Base-by-base conservation (phyloP, 1,140 invertebrate species). In the Cotesia glomerata region DNA sequence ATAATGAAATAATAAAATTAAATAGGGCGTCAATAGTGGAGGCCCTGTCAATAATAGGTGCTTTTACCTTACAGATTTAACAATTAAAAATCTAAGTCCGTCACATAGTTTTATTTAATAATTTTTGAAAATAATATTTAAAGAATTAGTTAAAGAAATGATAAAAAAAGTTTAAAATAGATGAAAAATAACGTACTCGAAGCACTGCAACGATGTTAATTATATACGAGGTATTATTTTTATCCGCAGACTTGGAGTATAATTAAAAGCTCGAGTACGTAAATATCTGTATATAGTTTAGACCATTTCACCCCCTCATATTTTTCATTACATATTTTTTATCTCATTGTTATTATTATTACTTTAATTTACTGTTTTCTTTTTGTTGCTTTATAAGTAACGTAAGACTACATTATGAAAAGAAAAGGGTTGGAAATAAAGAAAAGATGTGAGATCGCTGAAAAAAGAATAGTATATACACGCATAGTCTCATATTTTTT, bases 211-310 rank as follows among this genome's bases (percentile, higher is more conserved):
- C 69, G 68, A 74, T 72, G 75, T 76, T 76, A 76, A 76, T 76
- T 76, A 74, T 72, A 76, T 73, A 76, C 69, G 63, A 69, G 35
- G 75, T 74, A 74, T 76, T 76, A 74, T 74, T 74, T 74, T 76
- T 76, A 76, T 76, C 70, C 75, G 72, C 72, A 76, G 72, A 75
- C 71, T 74, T 65, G 69, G 71, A 71, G 61, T 45, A 76, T 86
- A 87, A 87, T 87, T 87, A 87, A 87, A 86, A 86, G 84, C 85
- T 85, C 84, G 85, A 86, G 85, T 86, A 85, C 84, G 84, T 87
- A 86, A 86, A 86, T 87, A 87, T 86, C 84, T 81, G 81, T 83
- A 83, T 84, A 83, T 76, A 75, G 58, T 59, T 58, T 58, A 26
- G 56, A 16, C 56, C 56, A 63, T 34, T 67, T 66, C 39, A 56